Base-by-base conservation (phyloP, 2,797 vertebrate genomes). In the Menidia menidia region DNA sequence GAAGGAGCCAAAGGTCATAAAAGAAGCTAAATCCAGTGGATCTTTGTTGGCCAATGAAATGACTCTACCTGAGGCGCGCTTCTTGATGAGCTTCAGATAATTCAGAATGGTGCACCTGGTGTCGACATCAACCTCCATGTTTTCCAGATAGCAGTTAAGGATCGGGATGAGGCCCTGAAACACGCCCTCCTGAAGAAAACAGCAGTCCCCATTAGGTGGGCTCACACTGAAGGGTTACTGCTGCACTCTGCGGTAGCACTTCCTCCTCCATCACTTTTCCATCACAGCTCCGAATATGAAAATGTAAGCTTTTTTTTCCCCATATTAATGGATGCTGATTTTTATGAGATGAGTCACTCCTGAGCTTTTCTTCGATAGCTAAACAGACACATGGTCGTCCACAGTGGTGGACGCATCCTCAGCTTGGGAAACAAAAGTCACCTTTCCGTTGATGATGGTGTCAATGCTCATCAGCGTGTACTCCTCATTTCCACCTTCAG, bases 391-490 rank as follows among this genome's bases (percentile, higher is more conserved):
- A 39, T 39, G 35, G 9, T 25, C 25, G 25, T 25, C 25, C 25
- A 25, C 25, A 25, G 25, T 39, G 35, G 35, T 3, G 35, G 35
- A 39, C 5, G 9, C 9, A 39, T 39, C 35, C 9, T 39, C 35
- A 6, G 35, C 5, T 3, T 39, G 35, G 35, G 5, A 39, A 39
- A 39, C 16, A 41, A 19, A 35, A 48, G 14, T 57, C 83, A 99
- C 98, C 96, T 99, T 99, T 80, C 98, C 98, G 1, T 98, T 99
- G 91, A 99, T 98, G 90, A 99, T 98, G 0, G 97, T 98, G 89
- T 99, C 96, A 13, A 99, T 97, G 91, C 96, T 97, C 98, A 99
- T 99, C 68, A 98, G 91, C 0, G 85, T 89, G 85, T 96, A 99
- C 60, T 98, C 97, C 78, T 98, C 97, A 0, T 90, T 56, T 0